Conservation (phyloP, 2,113 vertebrate genomes). For the Hemiscyllium ocellatum region DNA sequence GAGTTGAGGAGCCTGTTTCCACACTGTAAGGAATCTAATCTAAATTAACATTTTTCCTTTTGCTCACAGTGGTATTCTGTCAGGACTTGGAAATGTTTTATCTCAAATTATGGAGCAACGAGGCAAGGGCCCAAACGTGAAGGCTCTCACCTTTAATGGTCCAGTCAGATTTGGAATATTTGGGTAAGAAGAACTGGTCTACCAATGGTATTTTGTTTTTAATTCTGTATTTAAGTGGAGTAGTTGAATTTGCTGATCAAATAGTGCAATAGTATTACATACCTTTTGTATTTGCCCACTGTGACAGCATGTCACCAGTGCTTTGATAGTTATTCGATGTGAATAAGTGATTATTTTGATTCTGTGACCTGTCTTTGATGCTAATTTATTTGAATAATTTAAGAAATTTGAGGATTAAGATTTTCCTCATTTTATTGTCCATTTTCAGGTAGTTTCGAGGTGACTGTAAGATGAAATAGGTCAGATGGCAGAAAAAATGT, state of each 20-base stretch:
- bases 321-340: not conserved
- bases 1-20: no score
- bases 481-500: not conserved
- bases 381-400: not conserved
- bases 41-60: constrained; percentile 10
- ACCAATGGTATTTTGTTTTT: not conserved
- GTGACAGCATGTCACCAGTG: not conserved
- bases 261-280: not conserved
- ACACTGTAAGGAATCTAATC: no score
- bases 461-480: not conserved
- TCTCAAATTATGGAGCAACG: constrained; percentile 65
- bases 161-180: constrained; percentile 66
- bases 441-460: not conserved
- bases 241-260: not conserved
- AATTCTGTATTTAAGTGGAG: not conserved
- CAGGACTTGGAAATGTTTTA: constrained; percentile 73
- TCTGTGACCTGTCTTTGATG: not conserved
- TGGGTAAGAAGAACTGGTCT: constrained; percentile 56
- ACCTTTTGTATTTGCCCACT: not conserved
- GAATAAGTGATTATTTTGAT: not conserved
- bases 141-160: constrained; percentile 54
- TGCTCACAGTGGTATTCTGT: constrained; percentile 66
- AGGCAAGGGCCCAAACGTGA: constrained; percentile 49
- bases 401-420: not conserved
- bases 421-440: not conserved